A percentile compares a stretch with the other conserved stretches of the same genome.
Evolutionary conservation across 2,888 invertebrate species (phyloP).

Genomic region (Bellardia pandia): DNA sequence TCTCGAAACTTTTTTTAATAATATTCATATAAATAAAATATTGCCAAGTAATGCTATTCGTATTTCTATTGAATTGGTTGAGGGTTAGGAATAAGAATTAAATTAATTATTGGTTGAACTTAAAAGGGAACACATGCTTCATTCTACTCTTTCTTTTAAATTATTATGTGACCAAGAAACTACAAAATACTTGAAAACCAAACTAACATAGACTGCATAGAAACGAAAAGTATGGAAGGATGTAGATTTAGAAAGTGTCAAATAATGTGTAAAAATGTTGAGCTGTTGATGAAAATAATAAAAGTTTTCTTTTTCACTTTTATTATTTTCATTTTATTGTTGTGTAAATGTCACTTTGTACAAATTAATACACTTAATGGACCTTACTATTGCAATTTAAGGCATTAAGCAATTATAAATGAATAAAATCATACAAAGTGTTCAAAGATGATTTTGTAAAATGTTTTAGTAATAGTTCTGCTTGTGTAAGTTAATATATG

Average conservation of each 20-base stretch:
- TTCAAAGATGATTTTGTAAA: background rate
- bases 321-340: background rate
- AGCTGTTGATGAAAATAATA: too few species aligned
- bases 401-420: background rate
- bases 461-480: background rate
- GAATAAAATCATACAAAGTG: background rate
- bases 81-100: too few species aligned
- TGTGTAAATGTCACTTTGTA: background rate
- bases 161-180: background rate
- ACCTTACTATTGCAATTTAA: background rate
- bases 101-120: too few species aligned
- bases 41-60: too few species aligned
- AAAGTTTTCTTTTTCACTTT: background rate
- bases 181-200: background rate
- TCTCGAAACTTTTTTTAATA: too few species aligned
- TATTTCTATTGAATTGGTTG: too few species aligned
- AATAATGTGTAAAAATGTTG: too few species aligned
- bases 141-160: background rate
- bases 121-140: background rate
- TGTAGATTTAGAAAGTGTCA: background rate
- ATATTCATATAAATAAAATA: too few species aligned
- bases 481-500: too few species aligned
- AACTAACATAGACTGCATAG: background rate
- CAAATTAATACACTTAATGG: background rate
- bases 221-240: conserved; percentile 12